Evolutionary conservation across 2,797 vertebrate species (phyloP), one percentile per base, ranked within the genome.

Genomic region (Zalophus californianus): DNA sequence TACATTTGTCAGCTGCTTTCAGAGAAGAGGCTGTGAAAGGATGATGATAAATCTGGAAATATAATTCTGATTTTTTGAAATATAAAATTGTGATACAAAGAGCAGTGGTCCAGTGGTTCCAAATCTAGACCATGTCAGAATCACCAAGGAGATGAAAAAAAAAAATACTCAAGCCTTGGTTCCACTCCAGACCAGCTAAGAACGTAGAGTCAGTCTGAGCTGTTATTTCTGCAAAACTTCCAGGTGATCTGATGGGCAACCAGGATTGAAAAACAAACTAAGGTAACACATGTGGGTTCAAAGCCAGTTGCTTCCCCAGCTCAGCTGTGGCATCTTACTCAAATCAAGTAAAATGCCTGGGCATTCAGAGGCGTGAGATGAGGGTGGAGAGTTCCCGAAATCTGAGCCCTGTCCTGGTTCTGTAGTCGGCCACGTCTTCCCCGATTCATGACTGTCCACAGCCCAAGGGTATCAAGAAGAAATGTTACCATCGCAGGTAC

Each of bases 1-100:
- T 97, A 97, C 98, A 98, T 97, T 98, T 98, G 97, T 97, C 90
- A 96, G 94, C 96, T 96, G 78, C 86, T 90, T 97, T 97, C 82
- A 96, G 90, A 94, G 90, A 91, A 95, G 90, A 96, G 93, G 75
- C 86, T 86, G 91, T 91, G 95, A 96, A 96, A 95, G 72, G 85
- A 86, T 95, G 94, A 95, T 95, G 97, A 95, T 94, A 98, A 97
- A 97, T 97, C 92, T 97, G 96, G 95, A 97, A 92, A 96, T 96
- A 92, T 44, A 92, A 96, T 94, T 97, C 90, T 86, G 85, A 96
- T 96, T 90, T 96, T 97, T 90, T 70, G 32, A 96, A 96, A 86
- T 83, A 20, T 90, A 94, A 96, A 95, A 92, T 44, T 44, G 9
- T 54, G 94, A 60, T 89, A 62, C 68, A 62, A 87, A 94, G 78